Evolutionary conservation across 2,797 vertebrate genomes (phyloP), one percentile per base, ranked within the genome.

Genomic region (Neoniphon sammara): DNA sequence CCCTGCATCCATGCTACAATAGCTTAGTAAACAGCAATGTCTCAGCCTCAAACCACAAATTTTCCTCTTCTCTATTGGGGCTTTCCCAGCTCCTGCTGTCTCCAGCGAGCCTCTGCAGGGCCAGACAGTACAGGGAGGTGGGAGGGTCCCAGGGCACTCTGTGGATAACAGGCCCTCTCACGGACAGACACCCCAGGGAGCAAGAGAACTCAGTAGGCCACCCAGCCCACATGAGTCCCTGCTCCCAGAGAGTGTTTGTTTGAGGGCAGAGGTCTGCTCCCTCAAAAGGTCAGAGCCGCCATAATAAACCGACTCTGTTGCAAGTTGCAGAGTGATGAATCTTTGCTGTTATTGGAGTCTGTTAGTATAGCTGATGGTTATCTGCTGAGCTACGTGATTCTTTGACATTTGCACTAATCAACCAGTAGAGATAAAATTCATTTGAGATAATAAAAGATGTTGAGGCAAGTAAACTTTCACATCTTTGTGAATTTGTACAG

Each of bases 181-280:
- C 15, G 55, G 70, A 73, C 77, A 88, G 88, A 86, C 83, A 83
- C 90, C 83, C 84, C 72, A 70, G 87, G 84, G 87, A 88, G 80
- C 80, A 15, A 31, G 53, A 63, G 39, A 27, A 70, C 75, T 52
- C 84, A 70, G 77, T 68, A 76, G 87, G 85, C 82, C 84, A 62
- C 70, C 60, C 59, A 73, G 79, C 56, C 86, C 83, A 84, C 79
- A 83, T 75, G 79, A 85, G 81, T 61, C 58, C 78, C 70, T 72
- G 73, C 77, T 84, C 77, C 86, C 79, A 70, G 73, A 64, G 80
- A 87, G 86, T 87, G 90, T 91, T 94, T 91, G 88, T 83, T 80
- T 75, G 82, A 81, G 79, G 75, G 71, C 80, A 88, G 80, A 81
- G 82, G 79, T 83, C 82, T 73, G 75, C 89, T 79, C 74, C 70